Evolutionary conservation across 64 coral and sea anemone genomes (phyloP).

Genomic region (Actinia equina): DNA sequence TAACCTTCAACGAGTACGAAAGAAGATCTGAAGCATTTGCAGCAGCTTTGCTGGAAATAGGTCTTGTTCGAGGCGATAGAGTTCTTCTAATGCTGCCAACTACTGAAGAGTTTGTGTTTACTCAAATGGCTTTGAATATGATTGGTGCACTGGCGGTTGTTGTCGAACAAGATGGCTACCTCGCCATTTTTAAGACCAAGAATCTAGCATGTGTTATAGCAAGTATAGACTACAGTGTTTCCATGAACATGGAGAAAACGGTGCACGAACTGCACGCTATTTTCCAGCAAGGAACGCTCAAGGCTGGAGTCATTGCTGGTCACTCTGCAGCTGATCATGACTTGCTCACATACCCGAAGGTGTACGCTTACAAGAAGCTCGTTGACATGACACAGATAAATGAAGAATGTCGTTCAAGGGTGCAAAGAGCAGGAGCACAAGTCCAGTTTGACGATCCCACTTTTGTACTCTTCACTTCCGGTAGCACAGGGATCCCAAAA

Average conservation of each 20-base stretch:
- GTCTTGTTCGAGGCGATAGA: background rate
- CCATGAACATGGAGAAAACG: background rate
- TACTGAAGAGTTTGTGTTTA: background rate
- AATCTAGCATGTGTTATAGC: background rate
- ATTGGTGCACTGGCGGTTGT: background rate
- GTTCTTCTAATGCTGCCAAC: slow-evolving; percentile 9
- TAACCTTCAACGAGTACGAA: slow-evolving; percentile 16
- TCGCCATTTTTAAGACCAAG: background rate
- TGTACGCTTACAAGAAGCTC: background rate
- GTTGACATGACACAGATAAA: background rate
- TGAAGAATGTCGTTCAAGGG: background rate
- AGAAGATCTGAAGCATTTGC: background rate
- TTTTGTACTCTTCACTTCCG: slow-evolving; percentile 22
- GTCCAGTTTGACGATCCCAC: slow-evolving; percentile 19
- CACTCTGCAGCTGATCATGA: background rate
- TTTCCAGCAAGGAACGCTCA: background rate
- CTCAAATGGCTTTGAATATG: slow-evolving; percentile 5
- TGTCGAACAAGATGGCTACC: background rate
- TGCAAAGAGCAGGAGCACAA: background rate
- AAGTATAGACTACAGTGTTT: background rate
- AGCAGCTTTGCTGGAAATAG: background rate
- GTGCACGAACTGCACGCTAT: background rate
- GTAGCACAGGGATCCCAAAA: slow-evolving; percentile 29
- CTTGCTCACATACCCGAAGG: background rate
- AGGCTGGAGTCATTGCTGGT: background rate